Evolutionary conservation across 2,888 invertebrate genomes (phyloP), one percentile per base, ranked within the genome.

Genomic region (Autographa pulchrina): DNA sequence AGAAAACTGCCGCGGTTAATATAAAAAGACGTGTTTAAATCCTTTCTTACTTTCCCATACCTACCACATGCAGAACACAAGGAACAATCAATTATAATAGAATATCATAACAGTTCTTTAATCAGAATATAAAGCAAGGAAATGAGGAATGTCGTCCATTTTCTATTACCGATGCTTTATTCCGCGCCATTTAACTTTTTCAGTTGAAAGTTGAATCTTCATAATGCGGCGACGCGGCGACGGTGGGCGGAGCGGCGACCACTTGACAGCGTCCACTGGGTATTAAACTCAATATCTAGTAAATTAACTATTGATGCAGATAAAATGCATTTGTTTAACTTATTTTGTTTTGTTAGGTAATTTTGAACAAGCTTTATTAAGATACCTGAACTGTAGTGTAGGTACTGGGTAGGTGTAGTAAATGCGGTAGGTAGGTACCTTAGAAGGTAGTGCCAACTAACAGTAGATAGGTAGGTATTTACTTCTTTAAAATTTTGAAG

Each of bases 121-220:
- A 88, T 87, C 78, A 82, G 87, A 89, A 89, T 88, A 89, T 88
- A 88, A 88, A 86, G 89, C 88, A 86, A 89, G 90, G 92, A 92
- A 93, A 93, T 92, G 91, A 93, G 89, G 88, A 91, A 89, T 91
- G 92, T 92, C 92, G 88, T 91, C 91, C 92, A 92, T 93, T 92
- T 92, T 92, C 91, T 92, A 92, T 93, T 92, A 92, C 90, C 89
- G 88, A 88, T 89, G 90, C 89, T 91, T 91, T 89, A 89, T 93
- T 93, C 93, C 93, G 81, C 86, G 82, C 92, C 92, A 93, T 93
- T 93, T 91, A 93, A 92, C 92, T 92, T 93, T 92, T 92, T 91
- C 90, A 89, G 86, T 89, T 85, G 86, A 88, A 91, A 91, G 89
- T 92, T 89, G 88, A 88, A 89, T 90, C 88, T 90, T 91, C 88